These are phyloP conservation scores for Tenodera sinensis DNA, from an alignment of 2,888 invertebrate species.

Conservation along the genomic window DNA sequence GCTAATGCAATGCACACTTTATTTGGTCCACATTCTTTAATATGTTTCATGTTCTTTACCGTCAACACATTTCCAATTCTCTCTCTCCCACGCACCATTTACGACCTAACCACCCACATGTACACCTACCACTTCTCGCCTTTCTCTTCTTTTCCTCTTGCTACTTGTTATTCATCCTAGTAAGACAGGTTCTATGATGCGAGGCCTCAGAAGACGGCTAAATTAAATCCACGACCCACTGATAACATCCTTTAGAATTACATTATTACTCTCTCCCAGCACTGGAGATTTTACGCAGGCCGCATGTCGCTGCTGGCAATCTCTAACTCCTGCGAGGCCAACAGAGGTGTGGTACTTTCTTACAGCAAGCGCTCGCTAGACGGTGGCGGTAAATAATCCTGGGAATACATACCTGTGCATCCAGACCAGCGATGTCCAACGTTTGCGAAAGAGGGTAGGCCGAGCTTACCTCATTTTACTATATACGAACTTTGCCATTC, in stretches of 20 bases:
- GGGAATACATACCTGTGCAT: not conserved
- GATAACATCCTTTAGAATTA: not conserved
- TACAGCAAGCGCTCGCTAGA: not conserved
- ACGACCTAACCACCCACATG: not conserved
- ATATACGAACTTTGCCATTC: too few species aligned
- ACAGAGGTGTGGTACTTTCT: not conserved
- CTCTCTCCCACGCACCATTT: not conserved
- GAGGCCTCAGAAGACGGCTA: not conserved
- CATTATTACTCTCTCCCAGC: not conserved
- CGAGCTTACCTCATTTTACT: too few species aligned
- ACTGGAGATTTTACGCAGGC: not conserved
- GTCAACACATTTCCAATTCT: not conserved
- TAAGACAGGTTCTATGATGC: not conserved
- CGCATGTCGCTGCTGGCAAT: not conserved
- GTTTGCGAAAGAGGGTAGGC: too few species aligned
- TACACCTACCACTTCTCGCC: not conserved
- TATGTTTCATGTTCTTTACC: not conserved
- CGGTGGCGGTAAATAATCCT: not conserved
- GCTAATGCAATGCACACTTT: too few species aligned
- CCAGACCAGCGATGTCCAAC: too few species aligned
- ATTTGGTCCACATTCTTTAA: too few species aligned
- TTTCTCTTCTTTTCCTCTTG: not conserved
- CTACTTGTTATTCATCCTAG: not conserved
- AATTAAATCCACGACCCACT: not conserved
- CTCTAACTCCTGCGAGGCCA: not conserved